Percentiles rank a stretch among this genome's conserved stretches.
Evolutionary conservation across 2,888 invertebrate species (phyloP).

Genomic region (Fissipunctia ypsillon): DNA sequence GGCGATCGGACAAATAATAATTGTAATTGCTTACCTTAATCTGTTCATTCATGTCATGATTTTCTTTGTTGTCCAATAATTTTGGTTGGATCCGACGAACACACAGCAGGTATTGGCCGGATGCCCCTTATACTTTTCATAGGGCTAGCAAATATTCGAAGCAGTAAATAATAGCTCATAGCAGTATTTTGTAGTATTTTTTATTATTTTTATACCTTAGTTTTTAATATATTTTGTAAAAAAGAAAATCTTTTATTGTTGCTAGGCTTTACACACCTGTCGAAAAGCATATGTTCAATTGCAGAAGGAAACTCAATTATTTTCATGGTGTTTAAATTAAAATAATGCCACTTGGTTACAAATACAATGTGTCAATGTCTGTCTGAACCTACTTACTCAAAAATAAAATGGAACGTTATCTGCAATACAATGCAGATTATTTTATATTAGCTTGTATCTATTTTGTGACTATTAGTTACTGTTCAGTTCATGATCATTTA

Average conservation of each 20-base stretch:
- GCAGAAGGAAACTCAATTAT: background rate
- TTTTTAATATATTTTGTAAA: background rate
- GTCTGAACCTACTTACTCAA: background rate
- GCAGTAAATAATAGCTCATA: background rate
- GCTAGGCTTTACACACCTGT: no score
- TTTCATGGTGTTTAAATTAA: background rate
- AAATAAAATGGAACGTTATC: background rate
- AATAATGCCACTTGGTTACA: background rate
- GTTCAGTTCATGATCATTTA: background rate
- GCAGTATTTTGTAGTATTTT: background rate
- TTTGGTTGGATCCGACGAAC: background rate
- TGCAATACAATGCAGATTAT: background rate
- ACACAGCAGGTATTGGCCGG: no score
- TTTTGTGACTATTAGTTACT: background rate
- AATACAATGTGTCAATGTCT: background rate
- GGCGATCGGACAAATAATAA: constrained; percentile 23
- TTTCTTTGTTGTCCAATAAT: constrained; percentile 26
- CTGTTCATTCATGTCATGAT: constrained; percentile 32
- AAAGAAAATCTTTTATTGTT: background rate
- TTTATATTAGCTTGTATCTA: background rate
- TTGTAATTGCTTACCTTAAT: background rate
- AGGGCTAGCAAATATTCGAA: background rate
- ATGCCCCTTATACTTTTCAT: background rate
- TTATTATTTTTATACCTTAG: background rate
- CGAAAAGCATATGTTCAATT: background rate